Evolutionary conservation across 2,797 vertebrate genomes (phyloP).

Genomic region (Pagetopsis macropterus): DNA sequence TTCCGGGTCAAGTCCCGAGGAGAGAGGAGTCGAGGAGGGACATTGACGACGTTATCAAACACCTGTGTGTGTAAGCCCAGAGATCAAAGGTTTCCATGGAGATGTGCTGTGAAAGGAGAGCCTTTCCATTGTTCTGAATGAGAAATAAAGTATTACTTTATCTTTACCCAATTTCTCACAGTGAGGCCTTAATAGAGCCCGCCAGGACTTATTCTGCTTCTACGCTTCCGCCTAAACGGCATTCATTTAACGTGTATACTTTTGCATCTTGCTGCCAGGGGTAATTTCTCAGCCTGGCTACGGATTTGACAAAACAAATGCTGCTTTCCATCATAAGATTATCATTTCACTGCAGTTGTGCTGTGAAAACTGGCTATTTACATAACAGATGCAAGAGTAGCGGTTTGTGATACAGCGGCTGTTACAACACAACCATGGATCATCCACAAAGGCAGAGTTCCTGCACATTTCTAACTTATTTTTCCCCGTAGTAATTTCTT

Average conservation of each 20-base stretch:
- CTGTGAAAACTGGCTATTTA: constrained; percentile 27
- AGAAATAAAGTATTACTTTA: constrained; percentile 34
- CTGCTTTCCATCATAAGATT: constrained; percentile 43
- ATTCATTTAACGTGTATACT: constrained; percentile 49
- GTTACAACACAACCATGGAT: constrained; percentile 71
- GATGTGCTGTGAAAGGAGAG: too few species aligned
- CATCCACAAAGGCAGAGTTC: constrained; percentile 3
- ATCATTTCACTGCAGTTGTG: constrained; percentile 32
- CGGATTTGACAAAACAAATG: constrained; percentile 33
- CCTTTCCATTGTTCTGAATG: too few species aligned
- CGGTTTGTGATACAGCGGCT: constrained; percentile 42
- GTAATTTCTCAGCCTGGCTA: constrained; percentile 44
- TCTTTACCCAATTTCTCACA: constrained; percentile 56
- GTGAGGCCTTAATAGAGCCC: constrained; percentile 25
- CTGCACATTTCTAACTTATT: constrained; percentile 19
- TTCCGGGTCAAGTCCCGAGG: too few species aligned
- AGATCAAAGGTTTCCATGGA: too few species aligned
- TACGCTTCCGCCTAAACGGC: constrained; percentile 33
- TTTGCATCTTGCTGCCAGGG: constrained; percentile 52
- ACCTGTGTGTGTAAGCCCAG: too few species aligned
- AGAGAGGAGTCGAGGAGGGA: too few species aligned
- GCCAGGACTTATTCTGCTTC: constrained; percentile 35
- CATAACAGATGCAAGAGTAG: constrained; percentile 33
- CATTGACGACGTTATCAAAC: too few species aligned
- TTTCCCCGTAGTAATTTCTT: neutral